phyloP scores from a whole-genome alignment of 2,797 vertebrate genomes.

The Acanthiza pusilla region DNA sequence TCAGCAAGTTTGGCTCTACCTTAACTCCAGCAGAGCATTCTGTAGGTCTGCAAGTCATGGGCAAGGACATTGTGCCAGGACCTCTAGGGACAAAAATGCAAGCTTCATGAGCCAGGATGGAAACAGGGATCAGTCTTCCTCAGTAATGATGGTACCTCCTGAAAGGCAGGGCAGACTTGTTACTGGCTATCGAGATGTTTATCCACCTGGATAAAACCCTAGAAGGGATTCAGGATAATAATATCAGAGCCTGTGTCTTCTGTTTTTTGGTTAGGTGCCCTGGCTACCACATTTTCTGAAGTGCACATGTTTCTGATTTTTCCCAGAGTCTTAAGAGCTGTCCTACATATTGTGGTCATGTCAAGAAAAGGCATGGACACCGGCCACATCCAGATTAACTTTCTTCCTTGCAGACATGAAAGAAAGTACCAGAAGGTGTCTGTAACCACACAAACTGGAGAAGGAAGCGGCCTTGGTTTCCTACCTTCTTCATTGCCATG shows the following conservation, averaged over 20 bases:
- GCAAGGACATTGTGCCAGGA: not conserved
- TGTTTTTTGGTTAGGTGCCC: not conserved
- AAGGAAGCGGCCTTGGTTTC: not conserved
- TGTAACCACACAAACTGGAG: not conserved
- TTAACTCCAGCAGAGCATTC: not conserved
- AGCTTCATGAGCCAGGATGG: not conserved
- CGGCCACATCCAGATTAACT: not conserved
- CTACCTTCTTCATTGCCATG: accelerated
- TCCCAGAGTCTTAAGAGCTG: not conserved
- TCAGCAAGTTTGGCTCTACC: not conserved
- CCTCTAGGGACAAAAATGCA: not conserved
- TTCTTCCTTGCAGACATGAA: not conserved
- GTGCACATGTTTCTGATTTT: not conserved
- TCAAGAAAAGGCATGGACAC: not conserved
- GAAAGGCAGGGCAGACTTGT: not conserved
- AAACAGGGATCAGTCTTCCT: not conserved
- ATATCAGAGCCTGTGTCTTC: not conserved
- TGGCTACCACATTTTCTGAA: not conserved
- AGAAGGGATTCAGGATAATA: not conserved
- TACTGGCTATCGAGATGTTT: not conserved
- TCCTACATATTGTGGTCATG: not conserved
- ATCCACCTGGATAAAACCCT: not conserved
- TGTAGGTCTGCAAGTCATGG: not conserved
- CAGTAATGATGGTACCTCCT: not conserved
- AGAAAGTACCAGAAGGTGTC: not conserved